A percentile compares a stretch with the other conserved stretches of the same genome.
These are phyloP conservation scores for Colletes gigas DNA, from an alignment of 1,140 invertebrate species.

Conservation along the genomic window DNA sequence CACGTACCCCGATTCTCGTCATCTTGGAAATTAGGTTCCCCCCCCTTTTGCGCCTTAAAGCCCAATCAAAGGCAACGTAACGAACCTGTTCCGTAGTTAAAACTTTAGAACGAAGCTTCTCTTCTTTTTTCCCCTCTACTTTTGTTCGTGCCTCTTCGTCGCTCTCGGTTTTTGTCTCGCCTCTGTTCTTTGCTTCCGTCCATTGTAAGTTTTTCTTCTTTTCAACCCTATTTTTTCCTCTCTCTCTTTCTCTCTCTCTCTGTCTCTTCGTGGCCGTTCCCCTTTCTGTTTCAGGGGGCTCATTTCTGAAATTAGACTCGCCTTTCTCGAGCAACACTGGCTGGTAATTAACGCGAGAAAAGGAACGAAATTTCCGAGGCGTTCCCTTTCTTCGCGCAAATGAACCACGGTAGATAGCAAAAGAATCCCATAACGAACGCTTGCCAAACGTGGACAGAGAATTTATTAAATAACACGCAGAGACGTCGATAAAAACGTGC, in stretches of 20 bases:
- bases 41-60: neutral
- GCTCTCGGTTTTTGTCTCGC: neutral
- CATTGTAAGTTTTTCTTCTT: neutral
- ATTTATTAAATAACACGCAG: neutral
- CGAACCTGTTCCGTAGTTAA: neutral
- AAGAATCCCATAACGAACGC: no score
- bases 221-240: neutral
- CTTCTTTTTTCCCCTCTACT: no score
- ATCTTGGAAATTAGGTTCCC: constrained; percentile 8
- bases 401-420: no score
- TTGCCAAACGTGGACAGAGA: no score
- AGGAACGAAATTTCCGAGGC: no score
- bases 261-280: no score
- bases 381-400: no score
- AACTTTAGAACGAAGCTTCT: neutral
- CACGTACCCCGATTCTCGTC: neutral
- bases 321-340: neutral
- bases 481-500: no score
- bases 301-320: constrained; percentile 18
- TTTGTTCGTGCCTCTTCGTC: neutral
- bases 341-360: constrained; percentile 17
- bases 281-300: no score
- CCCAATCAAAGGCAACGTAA: constrained; percentile 27
- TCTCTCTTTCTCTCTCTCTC: no score
- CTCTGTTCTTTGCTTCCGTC: neutral